Evolutionary conservation across 1,140 invertebrate species (phyloP).

Genomic region (Leptonema lineaticorne): DNA sequence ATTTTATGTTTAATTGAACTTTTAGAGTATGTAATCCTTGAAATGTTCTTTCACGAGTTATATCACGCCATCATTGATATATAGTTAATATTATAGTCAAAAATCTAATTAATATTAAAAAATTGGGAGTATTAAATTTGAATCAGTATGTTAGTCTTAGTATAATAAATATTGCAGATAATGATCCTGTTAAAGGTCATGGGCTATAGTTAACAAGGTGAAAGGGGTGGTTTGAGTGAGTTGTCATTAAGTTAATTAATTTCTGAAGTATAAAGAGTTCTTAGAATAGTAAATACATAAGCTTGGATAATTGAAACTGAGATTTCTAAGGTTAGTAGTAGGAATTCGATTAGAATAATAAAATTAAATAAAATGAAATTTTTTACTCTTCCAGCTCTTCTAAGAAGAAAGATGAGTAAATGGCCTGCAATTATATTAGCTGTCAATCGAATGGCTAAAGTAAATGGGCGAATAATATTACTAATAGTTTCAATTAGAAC

Average conservation of each 20-base stretch:
- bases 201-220: conserved; percentile 60
- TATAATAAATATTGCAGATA: conserved; percentile 51
- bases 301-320: conserved; percentile 59
- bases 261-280: conserved; percentile 57
- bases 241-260: conserved; percentile 50
- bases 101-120: conserved; percentile 52
- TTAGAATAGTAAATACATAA: conserved; percentile 58
- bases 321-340: conserved; percentile 55
- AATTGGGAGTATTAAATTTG: conserved; percentile 48
- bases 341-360: conserved; percentile 54
- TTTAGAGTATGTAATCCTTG: conserved; percentile 56
- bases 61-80: conserved; percentile 67
- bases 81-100: conserved; percentile 53
- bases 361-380: conserved; percentile 46
- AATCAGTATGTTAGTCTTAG: conserved; percentile 56
- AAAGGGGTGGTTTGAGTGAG: conserved; percentile 53
- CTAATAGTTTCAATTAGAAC: conserved; percentile 63
- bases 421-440: conserved; percentile 72
- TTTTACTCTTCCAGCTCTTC: conserved; percentile 48
- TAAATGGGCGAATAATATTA: conserved; percentile 63
- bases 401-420: conserved; percentile 59
- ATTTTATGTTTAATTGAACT: conserved; percentile 55
- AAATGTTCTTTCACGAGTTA: conserved; percentile 59
- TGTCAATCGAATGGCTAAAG: conserved; percentile 63
- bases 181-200: conserved; percentile 55